Base-by-base conservation (phyloP, 2,797 vertebrate genomes). In the Schizopygopsis malacanthus region DNA sequence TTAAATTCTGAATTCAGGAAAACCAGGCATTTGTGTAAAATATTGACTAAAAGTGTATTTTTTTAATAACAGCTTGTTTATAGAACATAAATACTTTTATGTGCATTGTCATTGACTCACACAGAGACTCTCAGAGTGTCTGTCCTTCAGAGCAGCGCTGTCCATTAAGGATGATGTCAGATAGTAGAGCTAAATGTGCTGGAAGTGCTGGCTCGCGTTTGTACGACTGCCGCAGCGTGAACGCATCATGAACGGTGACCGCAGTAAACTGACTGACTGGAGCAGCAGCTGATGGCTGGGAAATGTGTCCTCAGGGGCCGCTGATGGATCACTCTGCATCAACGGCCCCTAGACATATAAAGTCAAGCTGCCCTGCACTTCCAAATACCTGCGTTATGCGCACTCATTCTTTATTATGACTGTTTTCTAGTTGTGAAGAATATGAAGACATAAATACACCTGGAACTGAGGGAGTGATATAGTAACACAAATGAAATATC, bases 301-400 rank as follows among this genome's bases (percentile, higher is more conserved):
- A 78, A 78, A 59, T 79, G 83, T 79, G 83, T 79, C 47, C 65
- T 59, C 11, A 18, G 39, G 75, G 75, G 47, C 47, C 5, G 15
- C 59, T 78, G 73, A 70, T 70, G 47, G 43, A 47, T 84, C 47
- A 18, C 54, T 28, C 33, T 20, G 6, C 6, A 10, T 79, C 77
- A 79, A 0, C 65, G 22, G 47, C 54, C 41, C 39, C 25, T 18
- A 47, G 71, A 76, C 12, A 65, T 37, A 9, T 16, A 65, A 50
- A 39, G 28, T 37, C 82, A 82, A 54, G 59, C 28, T 52, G 45
- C 71, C 65, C 67, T 41, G 47, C 16, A 4, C 37, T 33, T 6
- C n/a, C 10, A 59, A 25, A 67, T 12, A 6, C 12, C 33, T 81
- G 50, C 1, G 12, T 22, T 70, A 56, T 11, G 28, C 12, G 15